These are phyloP conservation scores for Myopa tessellatipennis DNA, from an alignment of 2,888 invertebrate genomes.

Conservation along the genomic window DNA sequence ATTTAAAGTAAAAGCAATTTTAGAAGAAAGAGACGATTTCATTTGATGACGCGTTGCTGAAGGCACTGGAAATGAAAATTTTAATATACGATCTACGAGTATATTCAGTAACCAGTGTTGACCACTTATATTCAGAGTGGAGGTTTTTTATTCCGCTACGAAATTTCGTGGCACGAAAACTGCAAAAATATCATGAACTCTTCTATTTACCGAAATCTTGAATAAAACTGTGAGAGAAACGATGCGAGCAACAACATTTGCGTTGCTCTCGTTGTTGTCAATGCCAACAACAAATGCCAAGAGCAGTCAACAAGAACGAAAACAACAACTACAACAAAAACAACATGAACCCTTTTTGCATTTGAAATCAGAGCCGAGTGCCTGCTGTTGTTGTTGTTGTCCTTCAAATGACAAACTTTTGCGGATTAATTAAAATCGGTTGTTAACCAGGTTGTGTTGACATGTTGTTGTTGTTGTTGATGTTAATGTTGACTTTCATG, in stretches of 20 bases:
- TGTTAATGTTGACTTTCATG: background rate
- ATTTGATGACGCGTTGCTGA: no score
- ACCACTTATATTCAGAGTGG: no score
- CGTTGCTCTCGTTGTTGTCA: conserved; percentile 20
- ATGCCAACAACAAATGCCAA: conserved; percentile 20
- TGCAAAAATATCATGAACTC: background rate
- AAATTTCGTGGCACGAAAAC: no score
- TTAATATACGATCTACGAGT: no score
- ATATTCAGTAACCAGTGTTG: no score
- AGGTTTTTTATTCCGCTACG: no score
- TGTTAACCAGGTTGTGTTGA: conserved; percentile 41
- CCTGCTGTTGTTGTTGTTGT: background rate
- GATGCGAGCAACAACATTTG: background rate
- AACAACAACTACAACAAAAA: conserved; percentile 1
- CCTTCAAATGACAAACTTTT: background rate
- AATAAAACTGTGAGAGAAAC: background rate
- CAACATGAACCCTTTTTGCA: background rate
- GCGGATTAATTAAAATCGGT: conserved; percentile 34
- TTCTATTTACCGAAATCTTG: background rate
- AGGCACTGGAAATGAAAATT: no score
- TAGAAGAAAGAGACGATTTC: no score
- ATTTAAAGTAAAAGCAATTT: no score
- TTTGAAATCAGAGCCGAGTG: background rate
- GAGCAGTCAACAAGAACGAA: background rate
- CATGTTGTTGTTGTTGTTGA: conserved; percentile 30